These are phyloP conservation scores for Leucoraja erinaceus DNA, from an alignment of 2,113 vertebrate species.

Conservation along the genomic window DNA sequence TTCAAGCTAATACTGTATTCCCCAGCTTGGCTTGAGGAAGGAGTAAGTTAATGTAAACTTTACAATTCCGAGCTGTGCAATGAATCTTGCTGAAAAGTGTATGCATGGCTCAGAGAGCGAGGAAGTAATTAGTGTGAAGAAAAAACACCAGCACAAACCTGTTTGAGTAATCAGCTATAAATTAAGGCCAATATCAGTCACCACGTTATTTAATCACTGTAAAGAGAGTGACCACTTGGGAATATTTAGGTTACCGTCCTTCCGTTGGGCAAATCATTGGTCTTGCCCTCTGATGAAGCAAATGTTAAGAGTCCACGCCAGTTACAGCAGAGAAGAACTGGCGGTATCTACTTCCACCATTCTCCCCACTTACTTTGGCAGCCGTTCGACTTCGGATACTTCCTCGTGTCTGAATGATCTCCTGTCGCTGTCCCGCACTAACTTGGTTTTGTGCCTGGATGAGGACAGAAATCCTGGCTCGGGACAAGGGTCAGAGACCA, in stretches of 20 bases:
- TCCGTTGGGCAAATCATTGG: not conserved
- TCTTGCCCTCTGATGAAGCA: not conserved
- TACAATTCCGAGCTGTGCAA: not conserved
- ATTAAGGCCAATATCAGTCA: not conserved
- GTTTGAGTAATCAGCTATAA: not conserved
- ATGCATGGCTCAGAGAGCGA: no score
- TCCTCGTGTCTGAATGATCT: not conserved
- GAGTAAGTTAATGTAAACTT: not conserved
- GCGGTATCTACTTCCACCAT: not conserved
- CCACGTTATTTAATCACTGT: not conserved
- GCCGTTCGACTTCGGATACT: not conserved
- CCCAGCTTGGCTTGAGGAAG: not conserved
- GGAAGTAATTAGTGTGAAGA: not conserved
- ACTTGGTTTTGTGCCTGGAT: not conserved
- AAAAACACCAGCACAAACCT: not conserved
- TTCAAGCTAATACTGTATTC: not conserved
- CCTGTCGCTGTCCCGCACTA: not conserved
- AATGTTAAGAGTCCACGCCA: not conserved
- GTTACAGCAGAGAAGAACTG: not conserved
- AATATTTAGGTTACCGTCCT: not conserved
- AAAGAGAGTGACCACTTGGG: not conserved
- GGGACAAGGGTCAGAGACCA: not conserved
- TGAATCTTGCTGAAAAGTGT: not conserved
- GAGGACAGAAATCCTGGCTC: conserved; percentile 12
- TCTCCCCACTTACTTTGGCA: not conserved